These are phyloP conservation scores for Drosophila sordidula DNA, from an alignment of 2,888 invertebrate genomes.

Conservation along the genomic window DNA sequence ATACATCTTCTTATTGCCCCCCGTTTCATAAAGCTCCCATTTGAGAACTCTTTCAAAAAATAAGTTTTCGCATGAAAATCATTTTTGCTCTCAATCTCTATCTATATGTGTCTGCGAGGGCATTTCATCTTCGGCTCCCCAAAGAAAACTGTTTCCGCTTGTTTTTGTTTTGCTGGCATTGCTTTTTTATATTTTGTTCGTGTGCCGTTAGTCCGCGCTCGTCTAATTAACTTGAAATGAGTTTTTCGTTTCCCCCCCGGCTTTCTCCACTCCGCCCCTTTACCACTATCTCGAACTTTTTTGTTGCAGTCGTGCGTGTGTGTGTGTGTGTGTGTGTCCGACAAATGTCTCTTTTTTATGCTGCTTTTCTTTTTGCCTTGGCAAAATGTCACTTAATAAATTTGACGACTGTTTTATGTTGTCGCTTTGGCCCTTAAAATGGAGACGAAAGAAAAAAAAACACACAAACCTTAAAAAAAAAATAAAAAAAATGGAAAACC, in stretches of 20 bases:
- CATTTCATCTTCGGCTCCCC: no score
- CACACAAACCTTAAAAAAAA: slow-evolving; percentile 19
- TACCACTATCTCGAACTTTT: background rate
- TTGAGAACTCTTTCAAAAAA: no score
- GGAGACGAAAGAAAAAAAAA: slow-evolving; percentile 18
- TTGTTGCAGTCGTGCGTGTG: slow-evolving; percentile 3
- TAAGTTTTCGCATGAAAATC: no score
- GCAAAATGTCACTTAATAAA: slow-evolving; percentile 77
- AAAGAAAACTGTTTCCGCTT: no score
- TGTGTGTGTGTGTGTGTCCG: slow-evolving; percentile 48
- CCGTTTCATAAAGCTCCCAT: no score
- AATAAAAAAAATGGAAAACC: slow-evolving; percentile 18
- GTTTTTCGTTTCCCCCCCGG: slow-evolving; percentile 37
- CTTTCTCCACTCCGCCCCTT: background rate
- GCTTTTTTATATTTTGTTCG: slow-evolving; percentile 1
- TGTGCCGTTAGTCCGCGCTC: slow-evolving; percentile 17
- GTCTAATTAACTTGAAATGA: slow-evolving; percentile 71
- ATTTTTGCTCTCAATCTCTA: no score
- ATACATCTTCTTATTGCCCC: no score
- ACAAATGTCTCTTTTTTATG: slow-evolving; percentile 59
- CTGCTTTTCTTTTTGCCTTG: slow-evolving; percentile 25
- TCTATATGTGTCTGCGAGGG: no score
- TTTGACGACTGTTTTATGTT: slow-evolving; percentile 79
- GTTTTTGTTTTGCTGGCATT: no score
- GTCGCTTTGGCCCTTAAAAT: slow-evolving; percentile 69